Conservation (phyloP, 2,797 vertebrate species). For the Xerus rutilus region DNA sequence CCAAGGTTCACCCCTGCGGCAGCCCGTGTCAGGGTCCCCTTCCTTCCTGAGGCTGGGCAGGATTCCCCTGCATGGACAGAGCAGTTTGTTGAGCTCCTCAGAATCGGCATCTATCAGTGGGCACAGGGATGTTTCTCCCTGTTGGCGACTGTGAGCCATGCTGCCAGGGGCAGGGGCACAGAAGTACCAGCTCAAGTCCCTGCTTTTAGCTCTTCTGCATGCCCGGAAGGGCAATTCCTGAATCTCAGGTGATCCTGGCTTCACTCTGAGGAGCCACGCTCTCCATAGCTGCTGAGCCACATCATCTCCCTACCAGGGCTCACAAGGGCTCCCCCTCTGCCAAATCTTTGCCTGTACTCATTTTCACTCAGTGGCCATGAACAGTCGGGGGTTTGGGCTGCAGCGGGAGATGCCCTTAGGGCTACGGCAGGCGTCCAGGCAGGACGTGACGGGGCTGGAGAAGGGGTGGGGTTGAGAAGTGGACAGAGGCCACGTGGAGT, state of each 20-base stretch:
- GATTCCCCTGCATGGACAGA: accelerated
- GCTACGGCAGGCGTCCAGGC: accelerated
- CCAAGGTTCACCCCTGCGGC: no score
- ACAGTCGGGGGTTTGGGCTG: background rate
- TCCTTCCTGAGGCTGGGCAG: no score
- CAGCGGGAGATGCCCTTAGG: background rate
- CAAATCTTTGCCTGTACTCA: accelerated
- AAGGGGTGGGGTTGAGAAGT: background rate
- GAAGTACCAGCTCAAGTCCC: background rate
- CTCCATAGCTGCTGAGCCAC: background rate
- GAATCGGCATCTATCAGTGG: background rate
- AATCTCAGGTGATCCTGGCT: background rate
- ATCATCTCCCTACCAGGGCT: accelerated
- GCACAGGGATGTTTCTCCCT: background rate
- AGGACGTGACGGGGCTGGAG: background rate
- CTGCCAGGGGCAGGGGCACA: background rate
- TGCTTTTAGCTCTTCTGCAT: background rate
- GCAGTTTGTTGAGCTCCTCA: no score
- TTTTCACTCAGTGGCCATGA: background rate
- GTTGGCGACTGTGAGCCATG: background rate
- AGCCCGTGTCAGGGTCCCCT: background rate
- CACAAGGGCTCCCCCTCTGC: accelerated
- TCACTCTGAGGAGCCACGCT: background rate
- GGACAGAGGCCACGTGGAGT: background rate
- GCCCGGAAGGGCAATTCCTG: accelerated